Conservation (phyloP, 1,140 invertebrate genomes). For the Drosophila lowei region DNA sequence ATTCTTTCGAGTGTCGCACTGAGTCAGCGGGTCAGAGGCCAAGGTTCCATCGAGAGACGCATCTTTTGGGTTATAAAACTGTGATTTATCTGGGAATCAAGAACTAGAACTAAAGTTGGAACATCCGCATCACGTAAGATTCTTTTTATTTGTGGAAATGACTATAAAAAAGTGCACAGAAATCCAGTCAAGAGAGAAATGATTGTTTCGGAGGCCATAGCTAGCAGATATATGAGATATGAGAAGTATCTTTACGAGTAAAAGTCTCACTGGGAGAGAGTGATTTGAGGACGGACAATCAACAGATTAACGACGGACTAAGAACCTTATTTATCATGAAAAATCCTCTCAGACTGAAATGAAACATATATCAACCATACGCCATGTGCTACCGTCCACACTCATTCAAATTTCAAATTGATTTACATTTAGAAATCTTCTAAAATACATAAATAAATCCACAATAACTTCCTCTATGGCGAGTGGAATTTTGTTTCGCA, state of each 20-base stretch:
- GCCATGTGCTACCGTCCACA: too few relatives aligned
- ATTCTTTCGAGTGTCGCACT: slow-evolving; percentile 7
- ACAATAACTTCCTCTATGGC: slow-evolving; percentile 1
- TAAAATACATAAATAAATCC: too few relatives aligned
- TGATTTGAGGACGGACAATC: background rate
- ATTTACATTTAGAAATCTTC: too few relatives aligned
- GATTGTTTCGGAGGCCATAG: too few relatives aligned
- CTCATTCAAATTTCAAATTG: too few relatives aligned
- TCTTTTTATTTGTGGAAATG: background rate
- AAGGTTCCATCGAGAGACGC: background rate
- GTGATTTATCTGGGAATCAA: slow-evolving; percentile 31
- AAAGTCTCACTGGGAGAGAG: too few relatives aligned
- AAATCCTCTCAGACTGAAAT: background rate
- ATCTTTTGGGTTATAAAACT: slow-evolving; percentile 28
- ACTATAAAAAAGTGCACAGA: background rate
- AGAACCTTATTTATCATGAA: too few relatives aligned
- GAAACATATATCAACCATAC: too few relatives aligned
- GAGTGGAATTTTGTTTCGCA: slow-evolving; percentile 35
- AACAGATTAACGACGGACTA: too few relatives aligned
- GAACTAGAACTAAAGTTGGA: background rate
- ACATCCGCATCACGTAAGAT: slow-evolving; percentile 34
- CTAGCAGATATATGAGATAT: too few relatives aligned
- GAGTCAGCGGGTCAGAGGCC: background rate
- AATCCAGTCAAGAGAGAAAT: background rate
- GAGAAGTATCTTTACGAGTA: too few relatives aligned